Evolutionary conservation across 1,140 invertebrate species (phyloP), one percentile per base, ranked within the genome.

Genomic region (Saccostrea echinata): DNA sequence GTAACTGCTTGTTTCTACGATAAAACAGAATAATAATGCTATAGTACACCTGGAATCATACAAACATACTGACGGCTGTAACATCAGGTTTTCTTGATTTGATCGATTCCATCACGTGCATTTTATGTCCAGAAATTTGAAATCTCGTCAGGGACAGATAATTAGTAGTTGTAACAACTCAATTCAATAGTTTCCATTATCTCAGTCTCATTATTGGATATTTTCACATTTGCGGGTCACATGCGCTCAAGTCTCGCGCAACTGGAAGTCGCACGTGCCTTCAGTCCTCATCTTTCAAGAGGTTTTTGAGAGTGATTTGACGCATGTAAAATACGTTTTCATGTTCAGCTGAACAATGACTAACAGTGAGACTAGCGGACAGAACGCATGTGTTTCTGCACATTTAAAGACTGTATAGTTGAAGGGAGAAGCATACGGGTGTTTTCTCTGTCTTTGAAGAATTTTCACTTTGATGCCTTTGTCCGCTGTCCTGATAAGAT

Each of bases 221-320:
- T 76, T 76, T 76, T 76, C 68, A 76, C 85, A 81, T 51, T 86
- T 52, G 33, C 82, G 27, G 33, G 86, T 61, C 86, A 64, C 55
- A 81, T 51, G 86, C n/a, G 21, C 80, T 61, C 80, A 82, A 61
- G 80, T 83, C 80, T 83, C 43, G 76, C 86, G 61, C 61, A 8
- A 61, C 53, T 43, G 86, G 86, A 35, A 81, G 16, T 51, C 55
- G 86, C 86, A 86, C 86, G 86, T 86, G 86, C 86, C 55, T 86
- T 86, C 35, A 86, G 43, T 82, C 76, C 24, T 53, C 71, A 11
- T 86, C 85, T 57, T 84, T 84, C 43, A 16, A 55, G 53, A 55
- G 43, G 82, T 84, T 84, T 53, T 52, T 84, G 43, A 53, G 52
- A 55, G 13, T 27, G 53, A 55, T 84, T 53, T 84, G 53, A 84